Conservation (phyloP, 1,140 invertebrate species). For the Drosophila insularis region DNA sequence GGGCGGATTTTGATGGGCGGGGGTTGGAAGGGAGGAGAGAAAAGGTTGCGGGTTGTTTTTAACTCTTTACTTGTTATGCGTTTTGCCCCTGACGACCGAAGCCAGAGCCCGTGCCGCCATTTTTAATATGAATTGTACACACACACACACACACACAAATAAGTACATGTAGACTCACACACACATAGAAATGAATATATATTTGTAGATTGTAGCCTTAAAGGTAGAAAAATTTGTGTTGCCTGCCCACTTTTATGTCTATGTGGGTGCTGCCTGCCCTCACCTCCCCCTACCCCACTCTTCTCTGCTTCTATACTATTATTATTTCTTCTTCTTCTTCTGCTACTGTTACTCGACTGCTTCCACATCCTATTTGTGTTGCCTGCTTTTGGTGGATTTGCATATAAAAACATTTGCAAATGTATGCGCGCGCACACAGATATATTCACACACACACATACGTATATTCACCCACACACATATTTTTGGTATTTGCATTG, state of each 20-base stretch:
- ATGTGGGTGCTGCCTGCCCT: slow-evolving; percentile 8
- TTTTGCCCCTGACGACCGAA: slow-evolving; percentile 50
- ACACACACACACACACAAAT: slow-evolving; percentile 27
- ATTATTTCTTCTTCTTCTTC: slow-evolving; percentile 16
- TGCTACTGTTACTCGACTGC: slow-evolving; percentile 14
- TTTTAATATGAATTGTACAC: slow-evolving; percentile 71
- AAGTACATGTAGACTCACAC: slow-evolving; percentile 11
- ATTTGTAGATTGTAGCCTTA: slow-evolving; percentile 19
- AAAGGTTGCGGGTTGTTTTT: slow-evolving; percentile 58
- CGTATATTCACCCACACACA: slow-evolving; percentile 16
- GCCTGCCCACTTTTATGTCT: slow-evolving; percentile 32
- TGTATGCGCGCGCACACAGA: slow-evolving; percentile 71
- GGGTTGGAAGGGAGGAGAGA: slow-evolving; percentile 14
- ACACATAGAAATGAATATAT: neutral
- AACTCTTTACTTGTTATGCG: slow-evolving; percentile 19
- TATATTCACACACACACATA: slow-evolving; percentile 28
- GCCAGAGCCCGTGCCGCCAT: slow-evolving; percentile 65
- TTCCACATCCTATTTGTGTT: slow-evolving; percentile 11
- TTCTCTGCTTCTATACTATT: slow-evolving; percentile 22
- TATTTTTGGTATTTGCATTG: slow-evolving; percentile 65
- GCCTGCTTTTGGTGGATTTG: slow-evolving; percentile 68
- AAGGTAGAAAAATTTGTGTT: slow-evolving; percentile 55
- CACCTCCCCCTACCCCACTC: slow-evolving; percentile 3
- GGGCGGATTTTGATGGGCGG: neutral
- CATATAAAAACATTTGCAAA: slow-evolving; percentile 79